Percentiles rank a stretch among this genome's conserved stretches.
Conservation (phyloP, 1,140 invertebrate genomes). For the Babylonia areolata region DNA sequence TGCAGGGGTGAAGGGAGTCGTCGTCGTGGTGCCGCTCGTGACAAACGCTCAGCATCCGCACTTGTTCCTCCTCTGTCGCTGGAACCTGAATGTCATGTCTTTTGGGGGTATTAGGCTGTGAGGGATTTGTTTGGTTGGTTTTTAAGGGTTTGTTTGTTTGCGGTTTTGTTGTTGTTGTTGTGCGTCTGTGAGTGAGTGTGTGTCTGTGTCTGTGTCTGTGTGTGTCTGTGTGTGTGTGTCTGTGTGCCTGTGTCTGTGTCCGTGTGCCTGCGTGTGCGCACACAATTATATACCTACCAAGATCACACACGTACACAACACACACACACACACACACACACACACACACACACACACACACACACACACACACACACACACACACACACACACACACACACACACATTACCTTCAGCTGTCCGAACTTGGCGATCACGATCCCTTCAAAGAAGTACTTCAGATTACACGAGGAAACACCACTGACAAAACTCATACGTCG, state of each 20-base stretch:
- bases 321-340: slow-evolving; percentile 14
- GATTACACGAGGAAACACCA: slow-evolving; percentile 11
- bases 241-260: too few relatives aligned
- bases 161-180: background rate
- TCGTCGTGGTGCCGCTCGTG: background rate
- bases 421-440: background rate
- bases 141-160: background rate
- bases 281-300: background rate
- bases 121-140: background rate
- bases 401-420: slow-evolving; percentile 1
- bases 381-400: background rate
- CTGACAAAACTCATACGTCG: background rate
- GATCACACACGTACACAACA: background rate
- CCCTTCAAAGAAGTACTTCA: slow-evolving; percentile 30
- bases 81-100: background rate
- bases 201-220: too few relatives aligned
- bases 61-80: background rate
- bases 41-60: slow-evolving; percentile 3
- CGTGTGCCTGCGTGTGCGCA: background rate
- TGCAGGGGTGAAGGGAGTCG: slow-evolving; percentile 24
- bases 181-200: too few relatives aligned
- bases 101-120: too few relatives aligned
- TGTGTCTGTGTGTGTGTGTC: too few relatives aligned
- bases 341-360: background rate
- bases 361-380: background rate